Evolutionary conservation across 2,797 vertebrate species (phyloP), one percentile per base, ranked within the genome.

Genomic region (Characodon lateralis): DNA sequence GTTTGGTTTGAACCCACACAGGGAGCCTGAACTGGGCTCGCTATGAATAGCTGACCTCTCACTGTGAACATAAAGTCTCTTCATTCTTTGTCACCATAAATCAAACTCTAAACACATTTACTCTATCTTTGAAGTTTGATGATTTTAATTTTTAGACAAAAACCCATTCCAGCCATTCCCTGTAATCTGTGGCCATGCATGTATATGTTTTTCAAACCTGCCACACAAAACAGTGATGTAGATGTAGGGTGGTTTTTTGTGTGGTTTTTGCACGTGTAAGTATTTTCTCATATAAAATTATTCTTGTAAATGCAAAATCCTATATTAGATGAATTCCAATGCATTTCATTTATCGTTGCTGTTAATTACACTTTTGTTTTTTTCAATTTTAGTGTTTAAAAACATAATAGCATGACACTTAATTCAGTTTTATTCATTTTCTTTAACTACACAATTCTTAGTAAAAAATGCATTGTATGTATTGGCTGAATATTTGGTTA

Each of bases 11-110:
- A 76, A 78, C 82, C 83, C 78, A 41, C 61, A 65, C 56, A 7
- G 35, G 35, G 70, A 46, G 13, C 22, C 66, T 69, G 5, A 69
- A 84, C 50, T 24, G 53, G 0, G 18, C 80, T 72, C 6, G 0
- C 78, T 77, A 1, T 56, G 75, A 89, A 85, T 78, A 81, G 69
- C 76, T 46, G 83, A 85, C 80, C 86, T 78, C 84, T 76, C 53
- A 53, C 75, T 13, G 0, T 6, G 55, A 41, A 58, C 51, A 24
- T 51, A 59, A 56, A 71, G 71, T 53, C 66, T 69, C 73, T 65
- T 39, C 43, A 6, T 59, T 75, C 75, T 83, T 74, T 76, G 48
- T 69, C 24, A 3, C 24, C 55, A 10, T 58, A 46, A 51, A 8
- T 71, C 26, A 58, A 22, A 65, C 48, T 46, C 41, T 46, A 12